These are phyloP conservation scores for Spilarctia lutea DNA, from an alignment of 2,888 invertebrate genomes.

Conservation along the genomic window DNA sequence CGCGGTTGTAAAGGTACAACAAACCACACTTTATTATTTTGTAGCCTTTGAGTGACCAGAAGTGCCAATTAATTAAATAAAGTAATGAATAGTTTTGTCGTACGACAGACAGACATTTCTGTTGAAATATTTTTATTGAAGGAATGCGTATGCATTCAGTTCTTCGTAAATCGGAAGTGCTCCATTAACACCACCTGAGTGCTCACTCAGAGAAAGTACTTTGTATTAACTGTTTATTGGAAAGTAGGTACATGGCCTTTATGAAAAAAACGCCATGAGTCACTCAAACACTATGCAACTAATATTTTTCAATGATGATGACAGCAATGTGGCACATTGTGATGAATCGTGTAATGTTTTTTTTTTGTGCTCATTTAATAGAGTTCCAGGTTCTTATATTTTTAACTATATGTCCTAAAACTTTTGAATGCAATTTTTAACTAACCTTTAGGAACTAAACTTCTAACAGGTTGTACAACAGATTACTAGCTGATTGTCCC, in stretches of 20 bases:
- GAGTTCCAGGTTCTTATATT: not conserved
- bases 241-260: constrained; percentile 26
- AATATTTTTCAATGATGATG: not conserved
- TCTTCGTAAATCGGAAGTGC: constrained; percentile 5
- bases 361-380: not conserved
- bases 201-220: constrained; percentile 12
- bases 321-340: no score
- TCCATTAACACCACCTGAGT: constrained; percentile 10
- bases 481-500: no score
- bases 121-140: not conserved
- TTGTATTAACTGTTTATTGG: constrained; percentile 17
- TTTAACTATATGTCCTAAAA: no score
- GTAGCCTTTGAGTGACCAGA: not conserved
- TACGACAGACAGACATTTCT: not conserved
- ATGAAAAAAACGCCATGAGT: constrained; percentile 25
- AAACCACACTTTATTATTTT: no score
- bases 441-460: no score
- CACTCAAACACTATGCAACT: not conserved
- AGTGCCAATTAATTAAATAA: no score
- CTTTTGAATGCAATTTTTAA: no score
- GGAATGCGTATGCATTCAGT: not conserved
- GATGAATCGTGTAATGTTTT: not conserved
- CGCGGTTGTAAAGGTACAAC: no score
- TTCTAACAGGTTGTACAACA: no score
- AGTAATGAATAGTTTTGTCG: not conserved